Evolutionary conservation across 2,888 invertebrate species (phyloP).

Genomic region (Xylocampa areola): DNA sequence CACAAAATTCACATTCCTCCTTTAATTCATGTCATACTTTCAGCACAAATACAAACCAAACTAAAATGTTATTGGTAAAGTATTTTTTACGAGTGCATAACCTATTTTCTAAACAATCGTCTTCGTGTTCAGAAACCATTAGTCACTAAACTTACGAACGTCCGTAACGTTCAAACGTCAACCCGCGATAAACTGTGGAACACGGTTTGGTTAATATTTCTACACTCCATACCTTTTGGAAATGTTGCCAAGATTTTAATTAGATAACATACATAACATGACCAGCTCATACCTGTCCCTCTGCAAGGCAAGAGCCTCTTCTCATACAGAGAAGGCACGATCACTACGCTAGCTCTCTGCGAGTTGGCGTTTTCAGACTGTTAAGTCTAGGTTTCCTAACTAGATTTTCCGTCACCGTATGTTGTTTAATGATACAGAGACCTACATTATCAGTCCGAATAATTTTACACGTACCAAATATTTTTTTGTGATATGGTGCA

Average conservation of each 20-base stretch:
- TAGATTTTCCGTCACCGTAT: no score
- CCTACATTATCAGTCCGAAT: no score
- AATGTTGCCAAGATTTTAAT: not conserved
- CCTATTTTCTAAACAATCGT: conserved; percentile 58
- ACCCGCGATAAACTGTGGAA: conserved; percentile 61
- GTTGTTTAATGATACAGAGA: no score
- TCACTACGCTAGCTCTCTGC: no score
- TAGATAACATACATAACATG: no score
- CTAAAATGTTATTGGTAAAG: conserved; percentile 49
- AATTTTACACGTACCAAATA: no score
- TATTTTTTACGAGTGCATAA: conserved; percentile 46
- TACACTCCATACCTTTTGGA: conserved; percentile 37
- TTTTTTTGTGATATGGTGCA: no score
- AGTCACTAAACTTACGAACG: conserved; percentile 64
- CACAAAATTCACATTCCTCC: not conserved
- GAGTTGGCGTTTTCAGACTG: no score
- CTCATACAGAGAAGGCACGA: no score
- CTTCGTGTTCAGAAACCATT: conserved; percentile 67
- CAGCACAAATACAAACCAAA: conserved; percentile 16
- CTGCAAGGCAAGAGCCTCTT: no score
- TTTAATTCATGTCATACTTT: conserved; percentile 21
- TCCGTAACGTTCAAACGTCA: conserved; percentile 64
- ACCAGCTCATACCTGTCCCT: no score
- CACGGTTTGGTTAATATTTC: conserved; percentile 49
- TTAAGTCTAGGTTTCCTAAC: no score